Evolutionary conservation across 2,797 vertebrate genomes (phyloP).

Genomic region (Myotis findleyi): DNA sequence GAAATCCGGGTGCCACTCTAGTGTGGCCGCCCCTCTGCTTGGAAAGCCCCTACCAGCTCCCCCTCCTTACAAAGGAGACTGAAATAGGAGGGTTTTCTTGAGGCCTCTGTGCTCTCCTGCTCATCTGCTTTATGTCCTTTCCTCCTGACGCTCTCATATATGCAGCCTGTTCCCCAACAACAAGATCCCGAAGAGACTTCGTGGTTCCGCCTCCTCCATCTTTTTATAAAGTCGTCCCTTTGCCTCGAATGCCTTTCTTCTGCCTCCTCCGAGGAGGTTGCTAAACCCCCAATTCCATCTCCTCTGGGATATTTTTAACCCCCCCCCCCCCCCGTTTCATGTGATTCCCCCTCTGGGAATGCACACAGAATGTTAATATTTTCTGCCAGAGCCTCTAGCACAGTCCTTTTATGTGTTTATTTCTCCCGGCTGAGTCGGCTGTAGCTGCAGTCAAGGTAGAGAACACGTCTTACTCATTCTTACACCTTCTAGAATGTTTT

Average conservation of each 20-base stretch:
- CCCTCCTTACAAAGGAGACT: neutral
- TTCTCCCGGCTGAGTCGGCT: neutral
- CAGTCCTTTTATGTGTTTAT: neutral
- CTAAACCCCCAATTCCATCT: conserved; percentile 40
- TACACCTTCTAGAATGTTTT: neutral
- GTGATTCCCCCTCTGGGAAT: neutral
- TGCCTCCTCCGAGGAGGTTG: conserved; percentile 45
- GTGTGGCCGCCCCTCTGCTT: neutral
- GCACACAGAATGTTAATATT: neutral
- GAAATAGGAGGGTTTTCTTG: neutral
- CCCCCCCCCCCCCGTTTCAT: neutral
- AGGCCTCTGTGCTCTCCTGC: neutral
- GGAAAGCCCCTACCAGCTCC: neutral
- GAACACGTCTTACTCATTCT: neutral
- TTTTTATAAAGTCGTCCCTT: conserved; percentile 45
- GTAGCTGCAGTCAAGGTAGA: conserved; percentile 18
- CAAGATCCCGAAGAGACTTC: conserved; percentile 68
- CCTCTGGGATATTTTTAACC: neutral
- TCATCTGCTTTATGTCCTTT: conserved; percentile 49
- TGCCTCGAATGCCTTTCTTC: conserved; percentile 53
- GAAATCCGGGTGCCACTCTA: neutral
- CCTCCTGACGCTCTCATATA: neutral
- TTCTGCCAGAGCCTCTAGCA: neutral
- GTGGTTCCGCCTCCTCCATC: conserved; percentile 62
- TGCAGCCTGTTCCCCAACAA: conserved; percentile 50